Evolutionary conservation across 1,140 invertebrate genomes (phyloP).

Genomic region (Neuroterus valhalla): DNA sequence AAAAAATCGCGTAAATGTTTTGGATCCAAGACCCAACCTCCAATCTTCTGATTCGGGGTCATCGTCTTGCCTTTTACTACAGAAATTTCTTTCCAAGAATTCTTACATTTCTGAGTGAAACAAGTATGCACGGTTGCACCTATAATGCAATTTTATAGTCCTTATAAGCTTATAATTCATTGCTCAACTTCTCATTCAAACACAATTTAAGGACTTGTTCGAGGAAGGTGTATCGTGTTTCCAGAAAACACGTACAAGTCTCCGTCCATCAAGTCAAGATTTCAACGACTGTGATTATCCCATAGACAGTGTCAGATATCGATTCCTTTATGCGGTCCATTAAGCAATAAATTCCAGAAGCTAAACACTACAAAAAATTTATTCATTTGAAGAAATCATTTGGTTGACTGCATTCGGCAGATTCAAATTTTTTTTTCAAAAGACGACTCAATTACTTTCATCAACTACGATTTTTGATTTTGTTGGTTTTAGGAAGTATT

Average conservation of each 20-base stretch:
- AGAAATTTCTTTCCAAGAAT: constrained; percentile 24
- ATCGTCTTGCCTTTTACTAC: constrained; percentile 15
- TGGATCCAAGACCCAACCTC: constrained; percentile 35
- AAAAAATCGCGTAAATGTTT: constrained; percentile 32
- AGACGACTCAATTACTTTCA: too few relatives aligned
- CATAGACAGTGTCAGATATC: constrained; percentile 13
- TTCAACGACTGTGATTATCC: constrained; percentile 25
- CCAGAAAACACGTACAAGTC: constrained; percentile 11
- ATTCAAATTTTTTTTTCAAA: too few relatives aligned
- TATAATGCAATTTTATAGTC: constrained; percentile 16
- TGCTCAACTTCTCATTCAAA: not conserved
- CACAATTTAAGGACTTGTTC: constrained; percentile 12
- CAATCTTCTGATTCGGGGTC: constrained; percentile 36
- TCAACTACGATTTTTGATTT: too few relatives aligned
- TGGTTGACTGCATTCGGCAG: too few relatives aligned
- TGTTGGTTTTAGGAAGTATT: too few relatives aligned
- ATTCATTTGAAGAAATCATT: too few relatives aligned
- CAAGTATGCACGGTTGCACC: not conserved
- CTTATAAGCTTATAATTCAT: not conserved
- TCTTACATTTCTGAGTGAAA: constrained; percentile 14
- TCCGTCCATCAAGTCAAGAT: constrained; percentile 12
- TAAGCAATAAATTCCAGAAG: constrained; percentile 6
- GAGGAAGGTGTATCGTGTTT: not conserved
- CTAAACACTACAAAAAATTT: too few relatives aligned
- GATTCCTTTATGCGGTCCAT: not conserved